A percentile compares a stretch with the other conserved stretches of the same genome.
Evolutionary conservation across 92 coral and sea anemone genomes (phyloP).

Genomic region (Actinostola sp.): DNA sequence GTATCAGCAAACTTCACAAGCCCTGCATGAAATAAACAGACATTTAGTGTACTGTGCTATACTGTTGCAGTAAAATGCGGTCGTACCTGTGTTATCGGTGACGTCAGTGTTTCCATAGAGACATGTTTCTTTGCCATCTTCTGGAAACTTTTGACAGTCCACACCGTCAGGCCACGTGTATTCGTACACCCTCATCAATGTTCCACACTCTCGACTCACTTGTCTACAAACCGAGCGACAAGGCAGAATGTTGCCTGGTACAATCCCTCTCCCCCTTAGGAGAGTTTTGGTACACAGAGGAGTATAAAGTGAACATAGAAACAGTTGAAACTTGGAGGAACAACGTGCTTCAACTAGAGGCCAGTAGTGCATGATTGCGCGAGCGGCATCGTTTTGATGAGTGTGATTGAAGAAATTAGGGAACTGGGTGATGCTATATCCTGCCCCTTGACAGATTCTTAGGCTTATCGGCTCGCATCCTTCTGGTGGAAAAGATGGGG

Average conservation of each 20-base stretch:
- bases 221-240: conserved; percentile 57
- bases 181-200: conserved; percentile 40
- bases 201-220: conserved; percentile 50
- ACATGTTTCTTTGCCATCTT: conserved; percentile 28
- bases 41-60: not conserved
- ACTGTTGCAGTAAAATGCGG: not conserved
- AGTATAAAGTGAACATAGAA: conserved; percentile 67
- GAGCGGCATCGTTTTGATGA: conserved; percentile 25
- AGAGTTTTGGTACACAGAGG: conserved; percentile 54
- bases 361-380: conserved; percentile 22
- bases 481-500: not conserved
- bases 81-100: too few species aligned
- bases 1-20: not conserved
- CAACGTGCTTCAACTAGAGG: conserved; percentile 29
- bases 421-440: conserved; percentile 19
- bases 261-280: not conserved
- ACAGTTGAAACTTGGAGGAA: conserved; percentile 18
- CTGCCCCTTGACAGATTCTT: conserved; percentile 11
- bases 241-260: conserved; percentile 29
- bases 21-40: not conserved
- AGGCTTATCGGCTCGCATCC: conserved; percentile 11
- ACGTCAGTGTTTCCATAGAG: conserved; percentile 7
- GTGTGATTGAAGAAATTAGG: conserved; percentile 50
- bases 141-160: conserved; percentile 24
- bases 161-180: conserved; percentile 51